Evolutionary conservation across 2,797 vertebrate genomes (phyloP), one percentile per base, ranked within the genome.

Genomic region (Rhodeus uyekii): DNA sequence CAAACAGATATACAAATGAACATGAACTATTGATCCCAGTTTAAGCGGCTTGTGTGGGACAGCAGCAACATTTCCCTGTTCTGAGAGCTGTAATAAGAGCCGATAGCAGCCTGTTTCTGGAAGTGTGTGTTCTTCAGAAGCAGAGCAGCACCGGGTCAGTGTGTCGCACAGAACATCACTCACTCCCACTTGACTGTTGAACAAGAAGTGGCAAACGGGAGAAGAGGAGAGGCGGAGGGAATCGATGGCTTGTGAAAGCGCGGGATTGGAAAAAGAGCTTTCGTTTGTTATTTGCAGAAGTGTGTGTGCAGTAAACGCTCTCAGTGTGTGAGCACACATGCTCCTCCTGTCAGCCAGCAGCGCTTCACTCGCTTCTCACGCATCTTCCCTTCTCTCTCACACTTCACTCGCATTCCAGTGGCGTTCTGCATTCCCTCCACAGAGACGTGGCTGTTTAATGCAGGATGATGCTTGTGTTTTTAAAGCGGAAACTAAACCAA

Each of bases 301-400:
- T 19, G 46, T 80, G 67, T 32, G 22, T 80, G 68, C 58, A 53
- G 8, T 61, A 55, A 87, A 90, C 83, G 87, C 87, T 71, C 80
- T 89, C 67, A 9, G 73, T 69, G 76, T 87, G 85, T 71, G 86
- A 87, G 87, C 88, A 90, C 89, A 91, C 90, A 91, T 90, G 89
- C 87, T 83, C 86, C 88, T 89, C 90, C 85, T 92, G 92, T 92
- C 68, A 81, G 65, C 80, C 78, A 85, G 80, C 86, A 85, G 53
- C 76, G 61, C 85, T 90, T 91, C 87, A 85, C 76, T 87, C 86
- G 76, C 48, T 84, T 85, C 71, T 81, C 32, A 27, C 50, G 32
- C 50, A 48, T 81, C 79, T 81, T 38, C 24, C 44, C 42, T 50
- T 64, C 58, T 61, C 78, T 63, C 81, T 85, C 86, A 90, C 2